Conservation (phyloP, 2,113 vertebrate genomes). For the Scomber scombrus region DNA sequence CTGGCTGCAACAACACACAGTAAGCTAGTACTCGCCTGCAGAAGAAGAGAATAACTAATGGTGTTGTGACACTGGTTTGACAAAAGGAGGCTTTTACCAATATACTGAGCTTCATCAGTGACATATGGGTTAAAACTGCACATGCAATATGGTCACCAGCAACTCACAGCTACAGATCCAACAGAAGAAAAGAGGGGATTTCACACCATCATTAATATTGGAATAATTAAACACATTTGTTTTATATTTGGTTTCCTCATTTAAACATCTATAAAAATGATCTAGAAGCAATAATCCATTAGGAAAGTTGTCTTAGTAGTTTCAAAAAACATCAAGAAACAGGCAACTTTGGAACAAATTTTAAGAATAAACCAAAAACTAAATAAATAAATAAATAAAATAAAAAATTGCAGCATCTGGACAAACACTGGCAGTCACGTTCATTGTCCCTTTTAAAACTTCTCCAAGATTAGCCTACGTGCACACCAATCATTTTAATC, state of each 20-base stretch:
- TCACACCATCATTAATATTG: too few species aligned
- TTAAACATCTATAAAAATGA: too few species aligned
- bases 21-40: not conserved
- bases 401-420: conserved; percentile 40
- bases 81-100: not conserved
- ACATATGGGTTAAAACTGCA: not conserved
- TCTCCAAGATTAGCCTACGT: conserved; percentile 28
- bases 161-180: too few species aligned
- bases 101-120: not conserved
- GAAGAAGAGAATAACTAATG: not conserved
- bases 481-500: conserved; percentile 65
- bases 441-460: conserved; percentile 44
- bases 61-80: not conserved
- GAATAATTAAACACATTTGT: too few species aligned
- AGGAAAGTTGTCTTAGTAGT: too few species aligned
- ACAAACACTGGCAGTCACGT: conserved; percentile 5
- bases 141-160: too few species aligned
- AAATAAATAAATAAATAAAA: too few species aligned
- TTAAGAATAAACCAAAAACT: not conserved
- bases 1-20: not conserved
- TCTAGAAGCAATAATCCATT: not conserved
- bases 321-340: not conserved
- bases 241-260: too few species aligned
- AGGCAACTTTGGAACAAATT: not conserved
- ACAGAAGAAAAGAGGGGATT: too few species aligned